Percentiles rank a stretch among this genome's conserved stretches.
Conservation (phyloP, 2,888 invertebrate genomes). For the Aleiodes alternator region DNA sequence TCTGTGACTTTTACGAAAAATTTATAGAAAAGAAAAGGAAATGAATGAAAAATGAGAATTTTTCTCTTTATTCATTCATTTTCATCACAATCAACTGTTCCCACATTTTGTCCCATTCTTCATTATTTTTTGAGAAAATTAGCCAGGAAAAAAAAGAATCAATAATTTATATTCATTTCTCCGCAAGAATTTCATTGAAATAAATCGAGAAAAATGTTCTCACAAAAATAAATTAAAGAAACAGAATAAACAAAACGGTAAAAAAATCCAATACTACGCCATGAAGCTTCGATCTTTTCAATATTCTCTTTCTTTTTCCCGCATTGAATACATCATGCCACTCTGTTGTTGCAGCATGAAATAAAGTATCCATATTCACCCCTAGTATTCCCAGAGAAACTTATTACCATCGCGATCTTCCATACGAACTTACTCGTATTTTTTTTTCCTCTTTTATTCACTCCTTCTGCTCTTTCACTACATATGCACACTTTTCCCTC, state of each 20-base stretch:
- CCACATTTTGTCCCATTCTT: too few species aligned
- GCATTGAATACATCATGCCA: slow-evolving; percentile 20
- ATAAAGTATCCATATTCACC: slow-evolving; percentile 59
- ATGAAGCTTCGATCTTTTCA: not conserved
- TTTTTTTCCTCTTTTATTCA: slow-evolving; percentile 8
- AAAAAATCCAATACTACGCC: too few species aligned
- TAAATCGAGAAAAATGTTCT: not conserved
- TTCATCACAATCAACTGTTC: too few species aligned
- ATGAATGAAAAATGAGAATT: too few species aligned
- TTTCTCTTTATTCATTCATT: too few species aligned
- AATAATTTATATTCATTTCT: not conserved
- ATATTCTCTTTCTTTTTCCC: slow-evolving; percentile 7
- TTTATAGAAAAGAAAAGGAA: too few species aligned
- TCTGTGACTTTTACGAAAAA: too few species aligned
- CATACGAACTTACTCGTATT: slow-evolving; percentile 42
- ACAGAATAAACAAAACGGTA: not conserved
- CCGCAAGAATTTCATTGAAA: not conserved
- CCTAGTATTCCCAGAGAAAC: slow-evolving; percentile 66
- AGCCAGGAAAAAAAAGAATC: not conserved
- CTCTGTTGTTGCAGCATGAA: slow-evolving; percentile 60
- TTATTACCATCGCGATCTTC: slow-evolving; percentile 62
- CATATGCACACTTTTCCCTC: slow-evolving; percentile 6
- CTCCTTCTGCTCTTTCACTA: slow-evolving; percentile 26
- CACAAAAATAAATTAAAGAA: not conserved
- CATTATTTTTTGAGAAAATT: too few species aligned